These are phyloP conservation scores for Cossypha dichroa DNA, from an alignment of 2,797 vertebrate genomes.

Conservation along the genomic window DNA sequence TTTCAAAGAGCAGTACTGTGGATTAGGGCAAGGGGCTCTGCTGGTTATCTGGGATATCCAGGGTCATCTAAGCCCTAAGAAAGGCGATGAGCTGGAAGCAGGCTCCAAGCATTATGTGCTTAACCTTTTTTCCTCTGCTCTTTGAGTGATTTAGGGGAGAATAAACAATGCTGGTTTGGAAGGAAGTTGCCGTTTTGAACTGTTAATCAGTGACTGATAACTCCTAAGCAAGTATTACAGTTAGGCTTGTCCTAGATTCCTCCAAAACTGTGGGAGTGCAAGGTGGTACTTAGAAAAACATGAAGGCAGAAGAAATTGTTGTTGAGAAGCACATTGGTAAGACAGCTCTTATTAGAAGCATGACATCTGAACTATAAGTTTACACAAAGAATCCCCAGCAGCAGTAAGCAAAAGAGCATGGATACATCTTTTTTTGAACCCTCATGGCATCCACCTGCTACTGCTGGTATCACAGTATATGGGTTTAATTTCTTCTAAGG, in stretches of 20 bases:
- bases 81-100: conserved; percentile 19
- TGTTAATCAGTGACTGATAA: background rate
- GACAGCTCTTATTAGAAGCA: background rate
- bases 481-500: background rate
- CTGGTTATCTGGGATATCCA: conserved; percentile 7
- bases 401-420: background rate
- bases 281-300: background rate
- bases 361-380: background rate
- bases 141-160: background rate
- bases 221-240: background rate
- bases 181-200: background rate
- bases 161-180: background rate
- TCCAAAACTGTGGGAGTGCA: background rate
- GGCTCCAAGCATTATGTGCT: conserved; percentile 31
- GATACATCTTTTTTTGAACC: background rate
- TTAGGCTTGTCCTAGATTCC: background rate
- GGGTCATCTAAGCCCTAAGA: conserved; percentile 31
- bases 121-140: conserved; percentile 37
- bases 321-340: background rate
- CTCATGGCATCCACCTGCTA: background rate
- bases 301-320: background rate
- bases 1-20: background rate
- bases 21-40: background rate
- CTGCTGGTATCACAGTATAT: background rate
- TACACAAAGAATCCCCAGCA: background rate